These are phyloP conservation scores for Callopanchax toddi DNA, from an alignment of 2,113 vertebrate genomes.

Conservation along the genomic window DNA sequence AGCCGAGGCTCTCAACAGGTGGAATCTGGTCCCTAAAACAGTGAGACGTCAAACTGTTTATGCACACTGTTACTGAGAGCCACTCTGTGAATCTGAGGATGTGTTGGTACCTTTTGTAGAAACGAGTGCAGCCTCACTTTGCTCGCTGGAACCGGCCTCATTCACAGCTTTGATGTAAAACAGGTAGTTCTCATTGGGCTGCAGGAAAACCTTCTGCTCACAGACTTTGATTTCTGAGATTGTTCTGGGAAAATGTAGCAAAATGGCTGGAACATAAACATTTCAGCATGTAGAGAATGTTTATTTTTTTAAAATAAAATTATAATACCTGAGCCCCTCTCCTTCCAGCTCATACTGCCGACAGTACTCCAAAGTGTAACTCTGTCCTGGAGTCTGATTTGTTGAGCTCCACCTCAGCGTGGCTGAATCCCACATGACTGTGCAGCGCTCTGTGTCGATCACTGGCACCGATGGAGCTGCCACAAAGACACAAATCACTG, in stretches of 20 bases:
- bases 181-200: constrained; percentile 93
- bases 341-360: constrained; percentile 90
- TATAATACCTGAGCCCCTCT: constrained; percentile 90
- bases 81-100: neutral
- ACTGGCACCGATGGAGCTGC: constrained; percentile 88
- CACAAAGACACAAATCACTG: constrained; percentile 11
- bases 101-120: constrained; percentile 89
- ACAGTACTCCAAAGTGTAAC: constrained; percentile 93
- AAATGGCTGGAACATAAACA: neutral
- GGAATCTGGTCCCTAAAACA: constrained; percentile 88
- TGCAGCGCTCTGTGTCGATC: constrained; percentile 86
- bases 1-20: constrained; percentile 84
- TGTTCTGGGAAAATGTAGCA: constrained; percentile 77
- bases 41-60: neutral
- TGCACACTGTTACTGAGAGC: neutral
- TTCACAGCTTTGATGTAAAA: constrained; percentile 95
- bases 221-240: constrained; percentile 87
- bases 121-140: constrained; percentile 94
- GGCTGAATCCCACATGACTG: constrained; percentile 88
- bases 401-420: constrained; percentile 84
- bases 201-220: constrained; percentile 88
- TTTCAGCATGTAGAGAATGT: neutral
- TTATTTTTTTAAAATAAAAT: no score
- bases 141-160: constrained; percentile 88
- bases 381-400: constrained; percentile 65